Base-by-base conservation (phyloP, 2,888 invertebrate genomes). In the Platycheirus rosarum region DNA sequence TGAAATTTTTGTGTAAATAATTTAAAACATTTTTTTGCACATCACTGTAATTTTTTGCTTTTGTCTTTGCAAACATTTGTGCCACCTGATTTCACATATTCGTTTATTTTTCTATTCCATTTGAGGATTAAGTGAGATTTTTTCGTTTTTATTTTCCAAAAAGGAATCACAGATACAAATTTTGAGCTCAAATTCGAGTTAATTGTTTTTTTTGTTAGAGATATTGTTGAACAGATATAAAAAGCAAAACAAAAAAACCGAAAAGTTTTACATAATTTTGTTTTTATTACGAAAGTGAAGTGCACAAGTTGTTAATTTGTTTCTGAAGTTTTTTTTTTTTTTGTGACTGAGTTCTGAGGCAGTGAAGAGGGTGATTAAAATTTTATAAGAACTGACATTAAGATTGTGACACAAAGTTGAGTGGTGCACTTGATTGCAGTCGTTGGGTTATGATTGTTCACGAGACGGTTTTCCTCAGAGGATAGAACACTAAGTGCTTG, bases 61-160 rank as follows among this genome's bases (percentile, higher is more conserved):
- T 55, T 37, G 4, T 37, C 23, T 70, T 53, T 16, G 18, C 29
- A 75, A 55, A 57, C 48, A 63, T 69, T 75, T 57, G 26, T 63
- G 46, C 44, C 42, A 60, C 65, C 49, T 65, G 79, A 70, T 40
- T 75, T 63, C 23, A 80, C 40, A 75, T 75, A 49, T 57, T 75
- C 60, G 16, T 65, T 60, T 35, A 29, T 71, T 62, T 69, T 80
- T 80, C 75, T 75, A 75, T 80, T 80, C 65, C 70, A 80, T 80
- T 80, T 80, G 69, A 65, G 65, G 44, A 75, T 75, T 63, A 65
- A 66, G 40, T 73, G 46, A 53, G 53, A 63, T 74, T 44, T 70
- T 70, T 55, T 14, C 7, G 23, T 35, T 26, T 51, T 57, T 23
- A n/a, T n/a, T 26, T 13, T 2, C 3, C 20, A 37, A 18, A 35